phyloP scores from a whole-genome alignment of 2,113 vertebrate genomes.

The Lasiurus cinereus region DNA sequence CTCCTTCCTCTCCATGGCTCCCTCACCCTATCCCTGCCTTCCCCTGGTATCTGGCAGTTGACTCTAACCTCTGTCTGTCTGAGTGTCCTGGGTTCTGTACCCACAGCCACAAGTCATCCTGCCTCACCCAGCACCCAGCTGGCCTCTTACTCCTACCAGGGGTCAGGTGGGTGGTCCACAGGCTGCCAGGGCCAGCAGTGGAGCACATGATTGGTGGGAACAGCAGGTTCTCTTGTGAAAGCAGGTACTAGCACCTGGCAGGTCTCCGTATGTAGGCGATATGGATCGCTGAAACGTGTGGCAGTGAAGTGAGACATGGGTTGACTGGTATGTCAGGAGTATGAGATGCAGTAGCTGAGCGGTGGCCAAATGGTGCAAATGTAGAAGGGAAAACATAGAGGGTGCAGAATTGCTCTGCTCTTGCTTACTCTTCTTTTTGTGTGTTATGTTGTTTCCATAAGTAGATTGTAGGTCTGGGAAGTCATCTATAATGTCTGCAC shows the following conservation, averaged over 20 bases:
- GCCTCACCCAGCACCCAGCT: background rate
- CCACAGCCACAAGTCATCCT: background rate
- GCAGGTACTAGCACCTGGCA: fast-evolving
- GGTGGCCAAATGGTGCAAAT: too few species aligned
- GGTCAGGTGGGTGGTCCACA: background rate
- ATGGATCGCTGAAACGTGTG: too few species aligned
- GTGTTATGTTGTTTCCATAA: background rate
- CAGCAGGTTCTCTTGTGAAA: background rate
- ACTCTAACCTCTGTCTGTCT: background rate
- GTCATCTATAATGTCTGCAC: background rate
- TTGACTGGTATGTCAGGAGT: background rate
- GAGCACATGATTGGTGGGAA: background rate
- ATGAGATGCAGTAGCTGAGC: too few species aligned
- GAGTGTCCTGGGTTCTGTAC: background rate
- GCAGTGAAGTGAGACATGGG: too few species aligned
- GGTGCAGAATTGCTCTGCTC: too few species aligned
- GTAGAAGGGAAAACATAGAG: too few species aligned
- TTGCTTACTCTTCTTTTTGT: background rate
- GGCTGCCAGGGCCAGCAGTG: background rate
- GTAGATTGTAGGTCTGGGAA: background rate
- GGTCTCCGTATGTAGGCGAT: fast-evolving
- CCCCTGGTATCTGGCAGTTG: background rate
- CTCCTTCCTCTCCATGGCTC: background rate
- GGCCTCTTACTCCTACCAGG: background rate
- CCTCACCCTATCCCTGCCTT: background rate